Base-by-base conservation (phyloP, 2,888 invertebrate species). In the Mechanitis messenoides region DNA sequence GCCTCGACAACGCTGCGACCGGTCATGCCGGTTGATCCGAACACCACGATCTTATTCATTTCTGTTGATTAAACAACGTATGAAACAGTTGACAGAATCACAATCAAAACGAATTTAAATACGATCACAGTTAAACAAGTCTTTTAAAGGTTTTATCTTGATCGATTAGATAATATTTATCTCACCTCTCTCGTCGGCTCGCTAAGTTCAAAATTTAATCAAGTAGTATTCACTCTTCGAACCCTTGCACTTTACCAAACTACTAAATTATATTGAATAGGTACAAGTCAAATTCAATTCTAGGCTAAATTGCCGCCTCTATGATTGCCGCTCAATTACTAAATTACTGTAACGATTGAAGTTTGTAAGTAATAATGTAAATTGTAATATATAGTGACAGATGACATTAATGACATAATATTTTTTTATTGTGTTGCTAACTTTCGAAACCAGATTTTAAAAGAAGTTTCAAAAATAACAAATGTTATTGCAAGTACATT, bases 11-110 rank as follows among this genome's bases (percentile, higher is more conserved):
- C 94, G 80, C 95, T 95, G 62, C 94, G 87, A 45, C 96, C 96
- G 68, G 96, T 95, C 91, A 92, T 94, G 59, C 95, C 96, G 70
- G 96, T 95, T 12, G 94, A 93, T 64, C 96, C 96, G 77, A 97
- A 95, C 75, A 97, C 92, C 59, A 95, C 94, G 71, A 97, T 91
- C 82, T 93, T 94, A 81, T 93, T 93, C 95, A 95, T 95, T 68
- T 74, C 78, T 76, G 72, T 68, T 73, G 68, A 61, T 69, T 73
- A 70, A 50, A 42, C 61, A 57, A 61, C 68, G 57, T 35, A 62
- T 35, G 55, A 60, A 57, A 28, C 56, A 45, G 56, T 53, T 35
- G 55, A 6, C 20, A 53, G 45, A 53, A 62, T 53, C 55, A 33
- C 46, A 47, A 42, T 9, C 7, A 9, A 60, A 12, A 46, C n/a